phyloP scores from a whole-genome alignment of 2,888 invertebrate genomes.

The Pristionchus entomophagus region DNA sequence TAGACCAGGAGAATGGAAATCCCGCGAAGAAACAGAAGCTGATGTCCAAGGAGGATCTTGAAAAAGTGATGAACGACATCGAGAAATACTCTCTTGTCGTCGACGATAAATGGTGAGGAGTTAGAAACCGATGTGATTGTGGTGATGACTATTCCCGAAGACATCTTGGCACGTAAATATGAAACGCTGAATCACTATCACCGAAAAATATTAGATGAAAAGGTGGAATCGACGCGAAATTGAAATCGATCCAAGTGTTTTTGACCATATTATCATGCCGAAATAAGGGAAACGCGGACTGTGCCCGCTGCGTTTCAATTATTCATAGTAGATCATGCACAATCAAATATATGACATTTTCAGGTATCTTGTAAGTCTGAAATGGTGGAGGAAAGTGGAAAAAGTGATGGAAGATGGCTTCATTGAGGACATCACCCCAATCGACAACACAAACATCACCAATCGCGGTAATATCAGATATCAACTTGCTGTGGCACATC shows the following conservation, averaged over 20 bases:
- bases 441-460: constrained; percentile 60
- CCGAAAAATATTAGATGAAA: too few relatives aligned
- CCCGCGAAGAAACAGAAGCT: background rate
- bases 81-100: constrained; percentile 50
- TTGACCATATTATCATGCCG: too few relatives aligned
- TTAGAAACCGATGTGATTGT: background rate
- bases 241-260: too few relatives aligned
- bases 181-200: too few relatives aligned
- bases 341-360: background rate
- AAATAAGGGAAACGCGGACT: too few relatives aligned
- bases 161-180: too few relatives aligned
- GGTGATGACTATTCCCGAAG: background rate
- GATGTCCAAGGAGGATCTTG: constrained; percentile 39
- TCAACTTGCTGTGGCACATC: background rate
- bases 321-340: background rate
- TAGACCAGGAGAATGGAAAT: constrained; percentile 18
- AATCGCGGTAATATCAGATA: background rate
- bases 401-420: constrained; percentile 53
- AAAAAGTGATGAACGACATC: constrained; percentile 50
- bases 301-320: constrained; percentile 48
- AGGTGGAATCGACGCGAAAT: too few relatives aligned
- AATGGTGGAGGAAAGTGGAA: constrained; percentile 64
- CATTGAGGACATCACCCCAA: constrained; percentile 55
- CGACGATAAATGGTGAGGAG: constrained; percentile 56
- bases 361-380: constrained; percentile 59